Evolutionary conservation across 2,888 invertebrate genomes (phyloP).

Genomic region (Coleophora flavipennella): DNA sequence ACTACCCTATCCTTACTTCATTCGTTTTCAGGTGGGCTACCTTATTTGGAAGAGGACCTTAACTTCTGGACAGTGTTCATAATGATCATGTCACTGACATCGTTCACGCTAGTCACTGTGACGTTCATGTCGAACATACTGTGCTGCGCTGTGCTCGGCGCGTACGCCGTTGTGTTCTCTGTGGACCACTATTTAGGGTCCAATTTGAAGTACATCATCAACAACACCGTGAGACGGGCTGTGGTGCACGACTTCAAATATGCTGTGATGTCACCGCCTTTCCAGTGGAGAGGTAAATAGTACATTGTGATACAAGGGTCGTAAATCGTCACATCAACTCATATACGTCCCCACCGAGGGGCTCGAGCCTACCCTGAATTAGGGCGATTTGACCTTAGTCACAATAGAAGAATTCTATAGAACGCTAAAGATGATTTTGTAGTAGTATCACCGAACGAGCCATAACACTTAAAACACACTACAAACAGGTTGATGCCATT

Average conservation of each 20-base stretch:
- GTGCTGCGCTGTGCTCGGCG: conserved; percentile 75
- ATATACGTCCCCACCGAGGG: too few relatives aligned
- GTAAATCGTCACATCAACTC: too few relatives aligned
- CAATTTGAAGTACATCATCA: conserved; percentile 77
- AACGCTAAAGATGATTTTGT: too few relatives aligned
- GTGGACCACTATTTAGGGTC: conserved; percentile 77
- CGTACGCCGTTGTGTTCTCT: conserved; percentile 74
- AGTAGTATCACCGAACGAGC: too few relatives aligned
- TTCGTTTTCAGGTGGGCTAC: conserved; percentile 52
- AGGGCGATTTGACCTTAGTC: too few relatives aligned
- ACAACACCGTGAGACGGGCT: conserved; percentile 77
- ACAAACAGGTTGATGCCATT: too few relatives aligned
- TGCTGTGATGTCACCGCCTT: conserved; percentile 74
- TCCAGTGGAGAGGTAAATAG: conserved; percentile 71
- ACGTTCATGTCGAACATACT: conserved; percentile 74
- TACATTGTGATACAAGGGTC: too few relatives aligned
- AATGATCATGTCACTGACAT: conserved; percentile 58
- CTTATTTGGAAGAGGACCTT: conserved; percentile 40
- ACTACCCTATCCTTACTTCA: too few relatives aligned
- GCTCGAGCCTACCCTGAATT: too few relatives aligned
- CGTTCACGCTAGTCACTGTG: conserved; percentile 59
- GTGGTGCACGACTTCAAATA: conserved; percentile 70
- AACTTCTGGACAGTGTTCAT: conserved; percentile 78
- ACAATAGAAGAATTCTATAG: too few relatives aligned
- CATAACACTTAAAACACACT: too few relatives aligned